Base-by-base conservation (phyloP, 2,797 vertebrate genomes). In the Dicrostonyx torquatus region DNA sequence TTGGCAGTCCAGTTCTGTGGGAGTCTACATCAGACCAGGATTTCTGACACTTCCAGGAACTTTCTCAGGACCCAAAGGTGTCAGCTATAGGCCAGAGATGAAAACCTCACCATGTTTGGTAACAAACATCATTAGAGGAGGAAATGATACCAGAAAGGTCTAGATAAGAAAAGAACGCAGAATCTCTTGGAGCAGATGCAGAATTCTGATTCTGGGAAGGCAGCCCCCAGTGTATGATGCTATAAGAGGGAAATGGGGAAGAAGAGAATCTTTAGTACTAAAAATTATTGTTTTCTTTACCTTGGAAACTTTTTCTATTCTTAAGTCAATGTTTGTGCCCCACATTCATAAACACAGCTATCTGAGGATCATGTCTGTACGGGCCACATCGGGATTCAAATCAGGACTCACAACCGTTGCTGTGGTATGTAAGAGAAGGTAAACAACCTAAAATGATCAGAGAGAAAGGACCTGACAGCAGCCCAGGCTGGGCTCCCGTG, bases 401-500 rank as follows among this genome's bases (percentile, higher is more conserved):
- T 15, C 6, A 9, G 50, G 24, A 11, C 4, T 68, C 0, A 11
- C 1, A 4, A 15, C 5, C 2, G 5, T 17, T 13, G 48, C 43
- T 2, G 7, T 37, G 12, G 1, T 2, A 15, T 3, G n/a, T 20
- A 6, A 2, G 53, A 77, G 22, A 31, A 37, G 34, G n/a, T 2
- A 2, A 45, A 76, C 37, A 11, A n/a, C 34, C 64, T 0, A 4
- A 22, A 1, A 10, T 34, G 5, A 7, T 45, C 3, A 14, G 11
- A 5, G 14, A 0, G 2, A 12, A 0, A 1, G 34, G 15, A 24
- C 1, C 1, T 0, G 26, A 6, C 10, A 7, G 29, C 1, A 0
- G 6, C 0, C 0, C 0, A 37, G 55, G 29, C 9, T 20, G 5
- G 85, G 37, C 2, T 3, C 0, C 0, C 2, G 0, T 9, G 48